Conservation (phyloP, 2,888 invertebrate species). For the Tenthredo mesomela region DNA sequence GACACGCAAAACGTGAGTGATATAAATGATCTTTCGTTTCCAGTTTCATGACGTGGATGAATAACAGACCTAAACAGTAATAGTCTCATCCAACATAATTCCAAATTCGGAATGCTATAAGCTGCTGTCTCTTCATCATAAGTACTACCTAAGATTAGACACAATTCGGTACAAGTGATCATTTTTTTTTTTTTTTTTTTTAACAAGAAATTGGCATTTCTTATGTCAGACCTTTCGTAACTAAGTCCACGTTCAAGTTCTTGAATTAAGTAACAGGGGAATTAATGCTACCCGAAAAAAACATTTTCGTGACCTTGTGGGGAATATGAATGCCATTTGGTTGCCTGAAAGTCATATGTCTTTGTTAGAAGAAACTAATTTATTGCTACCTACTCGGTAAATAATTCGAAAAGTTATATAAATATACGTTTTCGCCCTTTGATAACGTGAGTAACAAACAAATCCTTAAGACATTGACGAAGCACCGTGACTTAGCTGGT, state of each 20-base stretch:
- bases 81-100: neutral
- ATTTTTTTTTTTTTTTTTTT: too few relatives aligned
- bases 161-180: neutral
- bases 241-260: neutral
- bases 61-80: neutral
- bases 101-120: neutral
- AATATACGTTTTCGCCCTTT: neutral
- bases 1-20: slow-evolving; percentile 91
- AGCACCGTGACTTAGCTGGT: slow-evolving; percentile 48
- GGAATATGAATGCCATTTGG: neutral
- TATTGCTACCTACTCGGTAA: neutral
- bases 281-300: neutral
- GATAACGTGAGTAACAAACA: neutral
- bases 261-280: neutral
- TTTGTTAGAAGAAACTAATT: slow-evolving; percentile 1
- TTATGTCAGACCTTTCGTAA: neutral
- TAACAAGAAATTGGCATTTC: neutral
- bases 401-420: slow-evolving; percentile 2
- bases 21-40: neutral
- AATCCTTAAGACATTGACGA: slow-evolving; percentile 37
- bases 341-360: neutral
- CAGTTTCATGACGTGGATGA: neutral
- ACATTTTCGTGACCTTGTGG: neutral
- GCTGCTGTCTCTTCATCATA: neutral
- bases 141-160: too few relatives aligned